These are phyloP conservation scores for Drosophila niveifrons DNA, from an alignment of 2,888 invertebrate genomes.

Conservation along the genomic window DNA sequence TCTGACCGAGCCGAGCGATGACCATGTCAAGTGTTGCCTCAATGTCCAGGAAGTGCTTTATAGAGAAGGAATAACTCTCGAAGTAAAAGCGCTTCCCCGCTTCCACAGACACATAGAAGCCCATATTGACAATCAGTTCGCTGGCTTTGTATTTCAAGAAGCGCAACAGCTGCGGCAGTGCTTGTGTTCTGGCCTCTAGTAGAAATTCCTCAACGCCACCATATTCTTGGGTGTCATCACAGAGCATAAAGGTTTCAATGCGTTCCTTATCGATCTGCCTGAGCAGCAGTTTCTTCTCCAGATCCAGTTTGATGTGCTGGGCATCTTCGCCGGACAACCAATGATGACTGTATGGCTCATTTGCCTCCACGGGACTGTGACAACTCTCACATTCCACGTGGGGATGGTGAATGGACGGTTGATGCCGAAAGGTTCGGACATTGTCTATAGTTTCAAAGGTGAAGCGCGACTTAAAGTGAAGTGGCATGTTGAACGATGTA, in stretches of 20 bases:
- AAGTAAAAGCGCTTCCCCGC: constrained; percentile 47
- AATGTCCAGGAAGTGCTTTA: constrained; percentile 66
- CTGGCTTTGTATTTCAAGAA: constrained; percentile 53
- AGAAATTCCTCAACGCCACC: constrained; percentile 53
- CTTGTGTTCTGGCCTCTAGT: constrained; percentile 60
- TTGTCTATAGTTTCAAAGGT: constrained; percentile 2
- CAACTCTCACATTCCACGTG: constrained; percentile 53
- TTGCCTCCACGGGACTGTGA: constrained; percentile 32
- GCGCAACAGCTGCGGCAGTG: constrained; percentile 62
- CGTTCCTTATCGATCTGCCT: constrained; percentile 52
- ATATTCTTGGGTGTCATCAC: constrained; percentile 45
- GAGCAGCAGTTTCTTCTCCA: constrained; percentile 45
- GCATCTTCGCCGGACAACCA: constrained; percentile 41
- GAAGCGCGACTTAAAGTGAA: constrained; percentile 3
- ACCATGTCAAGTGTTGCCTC: constrained; percentile 67
- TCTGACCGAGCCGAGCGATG: constrained; percentile 65
- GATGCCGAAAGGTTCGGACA: constrained; percentile 14
- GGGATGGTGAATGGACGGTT: constrained; percentile 12
- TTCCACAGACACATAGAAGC: constrained; percentile 67
- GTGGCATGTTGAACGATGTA: constrained; percentile 12
- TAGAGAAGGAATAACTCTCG: constrained; percentile 56
- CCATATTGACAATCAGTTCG: constrained; percentile 50
- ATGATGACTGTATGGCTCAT: constrained; percentile 58
- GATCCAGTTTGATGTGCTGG: constrained; percentile 33
- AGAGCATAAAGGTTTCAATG: constrained; percentile 69